phyloP scores from a whole-genome alignment of 1,140 invertebrate species.

The Drosophila carrolli region DNA sequence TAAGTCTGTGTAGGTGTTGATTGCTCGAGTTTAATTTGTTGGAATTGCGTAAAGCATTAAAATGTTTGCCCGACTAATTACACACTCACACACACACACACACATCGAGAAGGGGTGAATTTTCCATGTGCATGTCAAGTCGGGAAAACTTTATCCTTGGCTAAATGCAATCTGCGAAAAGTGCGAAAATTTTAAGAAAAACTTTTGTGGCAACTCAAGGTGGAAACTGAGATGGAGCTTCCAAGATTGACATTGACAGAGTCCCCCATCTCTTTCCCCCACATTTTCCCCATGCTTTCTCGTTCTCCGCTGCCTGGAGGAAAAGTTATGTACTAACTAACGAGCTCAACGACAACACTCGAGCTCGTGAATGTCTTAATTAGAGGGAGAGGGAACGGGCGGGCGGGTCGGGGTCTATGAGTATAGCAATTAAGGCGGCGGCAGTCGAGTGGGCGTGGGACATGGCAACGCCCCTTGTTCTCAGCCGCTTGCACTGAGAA shows the following conservation, averaged over 20 bases:
- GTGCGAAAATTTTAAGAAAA: conserved; percentile 82
- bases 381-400: conserved; percentile 42
- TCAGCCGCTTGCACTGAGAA: background rate
- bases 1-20: conserved; percentile 70
- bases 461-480: conserved; percentile 6
- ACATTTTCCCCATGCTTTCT: background rate
- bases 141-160: conserved; percentile 66
- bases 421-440: conserved; percentile 77
- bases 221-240: conserved; percentile 14
- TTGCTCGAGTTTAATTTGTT: conserved; percentile 81
- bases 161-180: conserved; percentile 68
- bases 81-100: conserved; percentile 5
- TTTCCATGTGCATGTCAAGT: conserved; percentile 57
- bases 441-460: conserved; percentile 38
- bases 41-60: conserved; percentile 81
- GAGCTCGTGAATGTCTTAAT: conserved; percentile 78
- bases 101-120: background rate
- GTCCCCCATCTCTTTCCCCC: background rate
- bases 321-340: conserved; percentile 83
- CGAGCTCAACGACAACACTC: conserved; percentile 83
- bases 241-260: conserved; percentile 72
- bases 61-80: conserved; percentile 82
- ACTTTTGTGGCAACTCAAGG: conserved; percentile 52
- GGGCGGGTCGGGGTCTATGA: conserved; percentile 45
- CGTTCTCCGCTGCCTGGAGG: conserved; percentile 44